Evolutionary conservation across 1,140 invertebrate species (phyloP), one percentile per base, ranked within the genome.

Genomic region (Penaeus vannamei): DNA sequence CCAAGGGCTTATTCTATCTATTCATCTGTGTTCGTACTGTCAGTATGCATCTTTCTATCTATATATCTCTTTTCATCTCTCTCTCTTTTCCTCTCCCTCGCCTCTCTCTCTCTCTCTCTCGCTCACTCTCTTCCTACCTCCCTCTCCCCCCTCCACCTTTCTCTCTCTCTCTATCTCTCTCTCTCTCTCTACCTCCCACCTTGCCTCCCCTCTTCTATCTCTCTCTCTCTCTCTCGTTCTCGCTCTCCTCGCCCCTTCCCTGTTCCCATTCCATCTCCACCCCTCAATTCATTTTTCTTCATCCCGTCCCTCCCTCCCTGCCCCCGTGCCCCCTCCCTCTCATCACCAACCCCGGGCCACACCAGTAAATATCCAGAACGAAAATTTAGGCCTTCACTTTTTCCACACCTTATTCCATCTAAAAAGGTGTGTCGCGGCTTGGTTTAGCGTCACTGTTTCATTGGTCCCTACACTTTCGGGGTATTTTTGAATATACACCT

Each of bases 181-280:
- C 22, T 36, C 10, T 23, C 36, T 20, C 8, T 19, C 26, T 14
- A 20, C 4, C 46, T 26, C 53, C 32, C 81, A 20, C 60, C 32
- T n/a, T 61, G 10, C 2, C 60, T 22, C 46, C 7, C 53, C 32
- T 19, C 32, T 26, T 14, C 10, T 32, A 29, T 62, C 23, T 23
- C 53, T 82, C 53, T 82, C 46, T 26, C 46, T 82, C 46, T 61
- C 80, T 82, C 80, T 82, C 80, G 42, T 59, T 60, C 46, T 26
- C 59, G 2, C 46, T 60, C 59, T 26, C 59, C 53, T 23, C 22
- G 3, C 22, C 23, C 1, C 80, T 82, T 26, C 10, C 32, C 60
- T 23, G 4, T 20, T 26, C 20, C 42, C 22, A 1, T 19, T 59
- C 60, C 23, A 46, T 42, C 46, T 26, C 79, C 79, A 59, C 19